Percentiles rank a stretch among this genome's conserved stretches.
Evolutionary conservation across 2,113 vertebrate genomes (phyloP).

Genomic region (Oncorhynchus nerka): DNA sequence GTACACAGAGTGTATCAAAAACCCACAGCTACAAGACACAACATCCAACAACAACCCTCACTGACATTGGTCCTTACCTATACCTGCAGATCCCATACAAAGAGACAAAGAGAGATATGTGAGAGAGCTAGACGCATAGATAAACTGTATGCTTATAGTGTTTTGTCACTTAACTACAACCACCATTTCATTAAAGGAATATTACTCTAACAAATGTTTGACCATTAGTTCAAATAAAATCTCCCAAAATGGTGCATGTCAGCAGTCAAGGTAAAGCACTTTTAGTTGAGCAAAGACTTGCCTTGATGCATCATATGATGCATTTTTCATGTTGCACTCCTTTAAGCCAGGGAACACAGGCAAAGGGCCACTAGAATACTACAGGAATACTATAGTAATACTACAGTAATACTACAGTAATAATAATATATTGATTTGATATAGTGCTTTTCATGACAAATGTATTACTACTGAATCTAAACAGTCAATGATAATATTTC

Average conservation of each 20-base stretch:
- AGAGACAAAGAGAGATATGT: constrained; percentile 46
- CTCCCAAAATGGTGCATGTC: no score
- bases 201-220: no score
- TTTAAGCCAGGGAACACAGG: neutral
- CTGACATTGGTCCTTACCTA: constrained; percentile 67
- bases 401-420: no score
- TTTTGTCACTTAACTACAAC: no score
- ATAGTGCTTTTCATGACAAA: no score
- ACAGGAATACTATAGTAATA: no score
- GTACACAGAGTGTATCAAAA: constrained; percentile 10
- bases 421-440: no score
- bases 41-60: constrained; percentile 27
- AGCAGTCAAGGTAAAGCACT: neutral
- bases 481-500: constrained; percentile 9
- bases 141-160: neutral
- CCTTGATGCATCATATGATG: no score
- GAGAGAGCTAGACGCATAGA: neutral
- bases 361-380: neutral
- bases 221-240: no score
- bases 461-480: neutral
- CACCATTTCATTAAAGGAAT: no score
- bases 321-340: neutral
- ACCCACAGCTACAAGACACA: constrained; percentile 22
- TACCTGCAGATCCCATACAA: constrained; percentile 60
- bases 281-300: no score